Conservation (phyloP, 2,113 vertebrate species). For the Cephalopterus ornatus region DNA sequence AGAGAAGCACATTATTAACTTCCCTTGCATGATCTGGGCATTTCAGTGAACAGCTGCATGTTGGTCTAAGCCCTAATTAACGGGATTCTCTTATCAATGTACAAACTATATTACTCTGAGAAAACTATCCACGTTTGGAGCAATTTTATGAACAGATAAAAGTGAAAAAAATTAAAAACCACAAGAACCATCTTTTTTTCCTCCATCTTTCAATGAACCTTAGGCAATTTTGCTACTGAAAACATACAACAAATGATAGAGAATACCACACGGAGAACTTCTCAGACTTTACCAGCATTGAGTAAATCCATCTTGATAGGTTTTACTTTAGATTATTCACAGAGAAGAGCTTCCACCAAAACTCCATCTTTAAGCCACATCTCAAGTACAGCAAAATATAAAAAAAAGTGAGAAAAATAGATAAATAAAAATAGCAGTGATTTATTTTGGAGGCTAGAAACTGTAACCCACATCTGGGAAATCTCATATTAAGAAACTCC, state of each 20-base stretch:
- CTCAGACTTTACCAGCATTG: neutral
- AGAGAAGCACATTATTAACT: neutral
- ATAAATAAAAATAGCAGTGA: neutral
- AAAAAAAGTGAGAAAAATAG: neutral
- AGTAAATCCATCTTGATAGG: neutral
- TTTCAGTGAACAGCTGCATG: neutral
- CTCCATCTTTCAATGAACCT: neutral
- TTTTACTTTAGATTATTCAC: neutral
- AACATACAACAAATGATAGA: neutral
- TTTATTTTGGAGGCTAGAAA: neutral
- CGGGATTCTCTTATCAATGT: neutral
- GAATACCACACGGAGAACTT: neutral
- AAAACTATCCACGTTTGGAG: neutral
- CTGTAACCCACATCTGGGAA: neutral
- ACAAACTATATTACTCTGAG: neutral
- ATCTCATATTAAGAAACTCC: neutral
- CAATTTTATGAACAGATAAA: rapidly evolving
- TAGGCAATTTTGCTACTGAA: neutral
- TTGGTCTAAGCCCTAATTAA: neutral
- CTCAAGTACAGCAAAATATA: neutral
- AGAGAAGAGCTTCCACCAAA: neutral
- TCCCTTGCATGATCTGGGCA: neutral
- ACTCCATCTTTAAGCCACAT: neutral
- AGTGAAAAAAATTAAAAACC: neutral
- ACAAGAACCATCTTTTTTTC: neutral